Conservation (phyloP, 2,888 invertebrate genomes). For the Hirtodrosophila alboralis region DNA sequence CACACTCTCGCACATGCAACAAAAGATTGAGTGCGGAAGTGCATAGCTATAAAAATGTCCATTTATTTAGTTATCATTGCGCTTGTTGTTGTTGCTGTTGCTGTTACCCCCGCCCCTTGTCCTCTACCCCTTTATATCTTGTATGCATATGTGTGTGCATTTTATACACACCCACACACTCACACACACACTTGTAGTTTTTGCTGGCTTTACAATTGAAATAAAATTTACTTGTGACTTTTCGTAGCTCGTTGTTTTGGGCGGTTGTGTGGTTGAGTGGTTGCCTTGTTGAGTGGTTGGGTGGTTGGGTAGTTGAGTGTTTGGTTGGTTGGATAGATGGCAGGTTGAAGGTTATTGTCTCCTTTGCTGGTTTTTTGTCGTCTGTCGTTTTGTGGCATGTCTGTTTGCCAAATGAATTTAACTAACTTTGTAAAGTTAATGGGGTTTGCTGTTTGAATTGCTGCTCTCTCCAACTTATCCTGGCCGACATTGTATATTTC, state of each 20-base stretch:
- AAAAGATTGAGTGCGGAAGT: constrained; percentile 79
- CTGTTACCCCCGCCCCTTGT: constrained; percentile 12
- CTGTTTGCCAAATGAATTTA: constrained; percentile 79
- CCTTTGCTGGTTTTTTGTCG: constrained; percentile 43
- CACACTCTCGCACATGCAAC: constrained; percentile 41
- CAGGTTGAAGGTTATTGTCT: constrained; percentile 55
- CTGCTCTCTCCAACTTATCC: constrained; percentile 31
- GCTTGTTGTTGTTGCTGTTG: constrained; percentile 65
- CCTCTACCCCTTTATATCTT: background rate
- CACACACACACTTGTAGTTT: constrained; percentile 51
- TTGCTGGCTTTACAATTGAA: constrained; percentile 76
- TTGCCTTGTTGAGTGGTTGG: constrained; percentile 29
- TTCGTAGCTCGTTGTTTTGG: constrained; percentile 65
- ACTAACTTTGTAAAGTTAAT: constrained; percentile 80
- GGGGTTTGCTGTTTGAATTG: constrained; percentile 79
- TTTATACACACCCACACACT: constrained; percentile 30
- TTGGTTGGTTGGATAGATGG: too few species aligned
- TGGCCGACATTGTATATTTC: constrained; percentile 11
- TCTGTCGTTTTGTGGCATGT: constrained; percentile 47
- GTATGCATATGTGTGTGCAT: constrained; percentile 39
- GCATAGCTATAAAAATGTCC: constrained; percentile 80
- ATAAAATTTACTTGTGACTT: constrained; percentile 80
- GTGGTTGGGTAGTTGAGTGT: constrained; percentile 13
- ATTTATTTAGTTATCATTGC: constrained; percentile 79
- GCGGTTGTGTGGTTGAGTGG: constrained; percentile 30